Evolutionary conservation across 1,140 invertebrate species (phyloP).

Genomic region (Leptopilina clavipes): DNA sequence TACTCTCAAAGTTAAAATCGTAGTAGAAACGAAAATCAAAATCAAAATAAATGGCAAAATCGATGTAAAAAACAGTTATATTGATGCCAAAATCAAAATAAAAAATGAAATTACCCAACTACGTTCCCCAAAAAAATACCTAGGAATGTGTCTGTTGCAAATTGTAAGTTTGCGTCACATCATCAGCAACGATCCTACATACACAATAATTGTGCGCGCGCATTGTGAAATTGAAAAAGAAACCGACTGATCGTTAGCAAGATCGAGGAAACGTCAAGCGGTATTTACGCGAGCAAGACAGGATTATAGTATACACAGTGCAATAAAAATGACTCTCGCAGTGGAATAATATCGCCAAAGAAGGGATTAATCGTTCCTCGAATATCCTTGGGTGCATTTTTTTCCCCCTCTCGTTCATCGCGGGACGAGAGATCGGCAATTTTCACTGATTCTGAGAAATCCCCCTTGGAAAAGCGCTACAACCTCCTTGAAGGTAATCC

Average conservation of each 20-base stretch:
- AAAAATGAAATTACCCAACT: no score
- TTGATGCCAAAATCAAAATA: no score
- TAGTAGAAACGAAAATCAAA: no score
- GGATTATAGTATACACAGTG: conserved; percentile 11
- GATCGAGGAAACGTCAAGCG: conserved; percentile 27
- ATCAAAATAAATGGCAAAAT: no score
- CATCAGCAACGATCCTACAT: no score
- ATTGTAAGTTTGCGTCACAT: no score
- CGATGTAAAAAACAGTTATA: no score
- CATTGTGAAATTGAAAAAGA: conserved; percentile 31
- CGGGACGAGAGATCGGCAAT: not conserved
- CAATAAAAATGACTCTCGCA: conserved; percentile 25
- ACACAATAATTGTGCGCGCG: no score
- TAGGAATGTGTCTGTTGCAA: no score
- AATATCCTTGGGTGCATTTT: conserved; percentile 7
- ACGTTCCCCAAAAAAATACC: no score
- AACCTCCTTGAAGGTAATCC: conserved; percentile 35
- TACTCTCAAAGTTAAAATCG: no score
- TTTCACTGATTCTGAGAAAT: conserved; percentile 5
- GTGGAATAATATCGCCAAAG: conserved; percentile 29
- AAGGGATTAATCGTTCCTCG: conserved; percentile 30
- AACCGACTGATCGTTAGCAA: conserved; percentile 26
- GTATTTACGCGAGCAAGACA: conserved; percentile 17
- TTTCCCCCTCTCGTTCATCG: not conserved
- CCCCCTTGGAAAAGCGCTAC: conserved; percentile 42